These are phyloP conservation scores for Heteropelma amictum DNA, from an alignment of 2,888 invertebrate species.

Conservation along the genomic window DNA sequence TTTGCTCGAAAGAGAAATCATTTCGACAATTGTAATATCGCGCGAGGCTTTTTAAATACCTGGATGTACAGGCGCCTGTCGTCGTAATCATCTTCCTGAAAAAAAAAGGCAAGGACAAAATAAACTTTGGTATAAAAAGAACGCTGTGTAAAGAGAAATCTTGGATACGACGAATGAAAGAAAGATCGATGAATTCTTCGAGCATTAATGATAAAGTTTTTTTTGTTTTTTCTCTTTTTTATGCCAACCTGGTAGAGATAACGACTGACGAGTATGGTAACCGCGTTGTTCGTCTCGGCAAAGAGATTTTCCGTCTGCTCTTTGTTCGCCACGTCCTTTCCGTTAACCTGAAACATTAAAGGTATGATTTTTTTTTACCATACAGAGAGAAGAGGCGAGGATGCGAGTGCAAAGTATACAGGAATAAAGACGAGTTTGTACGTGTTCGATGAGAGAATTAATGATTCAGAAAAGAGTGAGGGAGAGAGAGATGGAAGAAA, in stretches of 20 bases:
- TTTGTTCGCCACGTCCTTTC: slow-evolving; percentile 81
- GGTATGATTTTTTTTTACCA: neutral
- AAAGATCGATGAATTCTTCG: no score
- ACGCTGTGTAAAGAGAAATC: no score
- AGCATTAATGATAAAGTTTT: neutral
- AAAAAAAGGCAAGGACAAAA: slow-evolving; percentile 55
- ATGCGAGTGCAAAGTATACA: neutral
- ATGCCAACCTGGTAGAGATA: slow-evolving; percentile 80
- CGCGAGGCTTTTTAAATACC: no score
- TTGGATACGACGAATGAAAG: no score
- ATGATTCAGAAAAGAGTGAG: no score
- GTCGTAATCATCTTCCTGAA: slow-evolving; percentile 73
- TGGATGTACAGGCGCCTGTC: slow-evolving; percentile 73
- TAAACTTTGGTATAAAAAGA: no score
- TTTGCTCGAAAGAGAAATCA: neutral
- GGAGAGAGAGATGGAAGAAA: slow-evolving; percentile 28
- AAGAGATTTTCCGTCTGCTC: slow-evolving; percentile 82
- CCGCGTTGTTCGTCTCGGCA: slow-evolving; percentile 80
- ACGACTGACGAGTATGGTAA: slow-evolving; percentile 82
- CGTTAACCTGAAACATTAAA: slow-evolving; percentile 78
- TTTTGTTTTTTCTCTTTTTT: neutral
- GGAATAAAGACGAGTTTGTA: neutral
- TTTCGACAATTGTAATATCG: no score
- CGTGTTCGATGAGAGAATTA: slow-evolving; percentile 37
- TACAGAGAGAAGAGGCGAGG: neutral